Percentiles rank a stretch among this genome's conserved stretches.
Conservation (phyloP, 2,888 invertebrate genomes). For the Chaitophorus viminalis region DNA sequence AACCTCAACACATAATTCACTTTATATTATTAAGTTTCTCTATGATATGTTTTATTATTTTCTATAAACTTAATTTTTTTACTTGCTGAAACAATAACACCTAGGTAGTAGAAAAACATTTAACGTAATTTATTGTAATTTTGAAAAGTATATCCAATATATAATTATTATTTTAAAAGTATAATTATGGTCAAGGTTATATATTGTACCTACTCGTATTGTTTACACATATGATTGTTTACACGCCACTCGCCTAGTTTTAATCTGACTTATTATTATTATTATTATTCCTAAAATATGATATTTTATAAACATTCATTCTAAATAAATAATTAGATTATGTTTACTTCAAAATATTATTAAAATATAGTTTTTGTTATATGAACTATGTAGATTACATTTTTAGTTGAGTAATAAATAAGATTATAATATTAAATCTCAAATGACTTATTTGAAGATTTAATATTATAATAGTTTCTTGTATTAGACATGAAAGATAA, state of each 20-base stretch:
- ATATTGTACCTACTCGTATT: too few relatives aligned
- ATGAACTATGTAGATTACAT: not conserved
- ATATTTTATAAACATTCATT: conserved; percentile 43
- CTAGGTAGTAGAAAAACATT: not conserved
- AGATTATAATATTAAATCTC: too few relatives aligned
- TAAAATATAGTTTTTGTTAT: not conserved
- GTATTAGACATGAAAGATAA: not conserved
- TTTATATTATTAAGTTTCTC: not conserved
- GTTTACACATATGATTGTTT: conserved; percentile 32
- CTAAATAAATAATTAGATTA: conserved; percentile 11
- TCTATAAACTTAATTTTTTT: not conserved
- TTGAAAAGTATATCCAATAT: not conserved
- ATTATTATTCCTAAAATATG: conserved; percentile 33
- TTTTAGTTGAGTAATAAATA: not conserved
- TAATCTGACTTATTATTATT: conserved; percentile 19
- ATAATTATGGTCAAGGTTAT: conserved; percentile 27
- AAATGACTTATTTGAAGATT: not conserved
- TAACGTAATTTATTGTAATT: not conserved
- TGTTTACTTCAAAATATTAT: conserved; percentile 21
- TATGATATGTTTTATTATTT: not conserved
- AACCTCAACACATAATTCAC: too few relatives aligned
- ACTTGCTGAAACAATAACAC: not conserved
- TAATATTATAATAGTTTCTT: not conserved
- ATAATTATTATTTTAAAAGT: conserved; percentile 17
- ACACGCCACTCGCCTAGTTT: not conserved